Evolutionary conservation across 2,797 vertebrate species (phyloP).

Genomic region (Hypotaenidia okinawae): DNA sequence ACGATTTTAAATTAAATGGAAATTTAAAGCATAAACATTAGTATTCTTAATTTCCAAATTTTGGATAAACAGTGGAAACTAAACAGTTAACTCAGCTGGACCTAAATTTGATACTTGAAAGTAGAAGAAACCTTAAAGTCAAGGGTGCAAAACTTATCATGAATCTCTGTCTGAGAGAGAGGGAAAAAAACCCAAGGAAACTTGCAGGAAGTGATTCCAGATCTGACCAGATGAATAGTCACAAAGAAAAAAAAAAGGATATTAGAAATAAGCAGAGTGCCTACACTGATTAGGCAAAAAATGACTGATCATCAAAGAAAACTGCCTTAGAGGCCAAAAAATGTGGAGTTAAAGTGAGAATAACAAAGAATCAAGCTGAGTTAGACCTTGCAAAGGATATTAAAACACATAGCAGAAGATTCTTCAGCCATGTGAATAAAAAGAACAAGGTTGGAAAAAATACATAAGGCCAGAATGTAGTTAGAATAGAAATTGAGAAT

Average conservation of each 20-base stretch:
- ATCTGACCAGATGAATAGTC: background rate
- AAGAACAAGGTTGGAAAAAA: background rate
- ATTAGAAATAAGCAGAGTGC: conserved; percentile 41
- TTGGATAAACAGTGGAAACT: background rate
- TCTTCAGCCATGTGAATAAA: conserved; percentile 3
- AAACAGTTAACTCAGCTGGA: background rate
- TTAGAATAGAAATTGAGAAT: background rate
- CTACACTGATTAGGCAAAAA: conserved; percentile 1
- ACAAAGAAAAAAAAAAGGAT: background rate
- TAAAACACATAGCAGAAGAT: conserved; percentile 36
- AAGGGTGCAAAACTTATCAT: background rate
- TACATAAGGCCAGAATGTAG: background rate
- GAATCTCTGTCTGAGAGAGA: background rate
- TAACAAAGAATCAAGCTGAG: conserved; percentile 48
- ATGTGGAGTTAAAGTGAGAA: conserved; percentile 34
- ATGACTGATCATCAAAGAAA: conserved; percentile 46
- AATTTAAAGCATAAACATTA: background rate
- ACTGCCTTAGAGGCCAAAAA: conserved; percentile 20
- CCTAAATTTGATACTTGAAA: background rate
- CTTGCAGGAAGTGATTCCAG: conserved; percentile 10
- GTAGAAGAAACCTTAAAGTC: background rate
- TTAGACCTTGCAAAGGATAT: conserved; percentile 38
- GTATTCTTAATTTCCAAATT: background rate
- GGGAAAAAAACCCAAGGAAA: background rate
- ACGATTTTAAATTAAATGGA: background rate